These are phyloP conservation scores for Champsocephalus gunnari DNA, from an alignment of 2,797 vertebrate species.

Conservation along the genomic window DNA sequence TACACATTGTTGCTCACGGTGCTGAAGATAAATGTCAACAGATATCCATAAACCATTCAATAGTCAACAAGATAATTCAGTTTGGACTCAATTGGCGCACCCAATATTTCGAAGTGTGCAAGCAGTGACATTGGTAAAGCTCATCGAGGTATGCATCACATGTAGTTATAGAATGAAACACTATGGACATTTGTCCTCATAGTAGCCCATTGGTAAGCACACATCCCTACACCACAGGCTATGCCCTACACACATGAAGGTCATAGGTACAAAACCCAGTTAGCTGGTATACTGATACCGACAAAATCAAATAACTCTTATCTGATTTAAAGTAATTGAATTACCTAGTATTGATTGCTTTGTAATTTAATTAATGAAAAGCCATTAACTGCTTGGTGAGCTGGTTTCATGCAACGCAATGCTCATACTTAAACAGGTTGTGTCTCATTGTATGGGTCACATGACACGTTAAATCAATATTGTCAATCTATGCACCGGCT, in stretches of 20 bases:
- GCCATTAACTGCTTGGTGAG: not conserved
- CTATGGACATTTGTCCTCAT: not conserved
- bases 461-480: constrained; percentile 8
- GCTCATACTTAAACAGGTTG: not conserved
- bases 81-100: not conserved
- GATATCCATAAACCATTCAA: not conserved
- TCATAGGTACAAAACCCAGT: not conserved
- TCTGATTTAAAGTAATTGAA: constrained; percentile 10
- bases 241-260: not conserved
- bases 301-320: not conserved
- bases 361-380: constrained; percentile 1
- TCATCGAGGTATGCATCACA: not conserved
- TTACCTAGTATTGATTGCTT: not conserved
- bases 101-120: rapidly evolving
- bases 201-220: not conserved
- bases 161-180: not conserved
- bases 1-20: not conserved
- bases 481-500: constrained; percentile 10
- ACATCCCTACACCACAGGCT: not conserved
- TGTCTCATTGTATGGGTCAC: not conserved
- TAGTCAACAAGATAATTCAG: not conserved
- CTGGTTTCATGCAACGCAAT: not conserved
- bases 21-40: not conserved
- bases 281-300: not conserved
- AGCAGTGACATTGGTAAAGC: not conserved